Evolutionary conservation across 2,888 invertebrate genomes (phyloP), one percentile per base, ranked within the genome.

Genomic region (Temnothorax unifasciatus): DNA sequence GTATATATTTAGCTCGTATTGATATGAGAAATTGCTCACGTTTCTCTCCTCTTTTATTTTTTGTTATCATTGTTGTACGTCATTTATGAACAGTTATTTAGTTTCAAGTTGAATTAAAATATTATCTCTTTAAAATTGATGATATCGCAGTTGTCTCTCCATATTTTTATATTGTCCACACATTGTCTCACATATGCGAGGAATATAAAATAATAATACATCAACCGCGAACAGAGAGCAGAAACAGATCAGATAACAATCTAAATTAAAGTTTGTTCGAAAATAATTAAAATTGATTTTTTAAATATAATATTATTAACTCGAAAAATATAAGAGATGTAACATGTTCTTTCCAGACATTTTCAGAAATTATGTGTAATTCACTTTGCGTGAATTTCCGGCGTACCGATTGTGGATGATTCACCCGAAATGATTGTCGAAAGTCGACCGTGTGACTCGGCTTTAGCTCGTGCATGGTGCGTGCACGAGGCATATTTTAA

Each of bases 401-500:
- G n/a, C 38, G 15, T 63, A 61, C 13, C 38, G 57, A 38, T 75
- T 38, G 21, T 15, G 75, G 5, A 75, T 75, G 74, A 75, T 66
- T 64, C 59, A 66, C 6, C 0, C 25, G 15, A 61, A 38, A 34
- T 47, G 34, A 71, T 50, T 47, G 25, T 29, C 54, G 18, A 38
- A 25, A 79, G 34, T 81, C 69, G 34, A 47, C 18, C 47, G 79
- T 68, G 50, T 50, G 74, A 82, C 44, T 75, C 52, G 75, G 64
- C 74, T 82, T 82, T 64, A 74, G 63, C 29, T 50, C 38, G 25
- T 64, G 47, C 25, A 44, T 47, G 34, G 47, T 71, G 76, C 73
- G 74, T 50, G 81, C 76, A 57, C 41, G 18, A 52, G 47, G 29
- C 74, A 68, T 75, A 82, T 79, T 85, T 83, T 82, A 86, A 76